Evolutionary conservation across 35 echinoderm and acorn worm genomes (phyloP).

Genomic region (Holothuria glaberrima): DNA sequence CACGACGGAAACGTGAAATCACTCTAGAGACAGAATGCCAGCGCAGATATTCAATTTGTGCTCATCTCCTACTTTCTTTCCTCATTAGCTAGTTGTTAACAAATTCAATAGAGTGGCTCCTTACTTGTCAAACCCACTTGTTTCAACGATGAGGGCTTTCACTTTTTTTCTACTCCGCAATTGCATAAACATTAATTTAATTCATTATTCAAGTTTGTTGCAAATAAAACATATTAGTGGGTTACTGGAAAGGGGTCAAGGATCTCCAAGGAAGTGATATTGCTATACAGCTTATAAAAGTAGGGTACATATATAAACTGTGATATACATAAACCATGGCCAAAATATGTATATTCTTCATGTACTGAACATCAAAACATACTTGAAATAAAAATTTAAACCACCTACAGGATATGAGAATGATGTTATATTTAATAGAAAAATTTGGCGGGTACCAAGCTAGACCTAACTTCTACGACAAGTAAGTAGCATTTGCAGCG

Average conservation of each 20-base stretch:
- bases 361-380: too few relatives aligned
- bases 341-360: too few relatives aligned
- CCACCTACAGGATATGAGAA: too few relatives aligned
- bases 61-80: background rate
- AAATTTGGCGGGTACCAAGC: too few relatives aligned
- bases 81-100: constrained; percentile 14
- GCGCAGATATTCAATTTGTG: constrained; percentile 36
- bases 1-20: background rate
- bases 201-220: constrained; percentile 4
- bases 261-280: background rate
- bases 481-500: too few relatives aligned
- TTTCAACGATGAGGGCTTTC: background rate
- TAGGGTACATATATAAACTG: too few relatives aligned
- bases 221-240: constrained; percentile 31
- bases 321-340: too few relatives aligned
- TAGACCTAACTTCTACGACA: too few relatives aligned
- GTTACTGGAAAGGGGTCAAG: constrained; percentile 21
- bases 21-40: constrained; percentile 9
- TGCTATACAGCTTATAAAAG: too few relatives aligned
- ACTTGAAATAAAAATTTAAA: too few relatives aligned
- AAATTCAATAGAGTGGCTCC: constrained; percentile 16
- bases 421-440: too few relatives aligned
- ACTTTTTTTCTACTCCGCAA: background rate
- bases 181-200: constrained; percentile 42
- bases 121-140: too few relatives aligned